Conservation (phyloP, 1,140 invertebrate species). For the Cydia pomonella region DNA sequence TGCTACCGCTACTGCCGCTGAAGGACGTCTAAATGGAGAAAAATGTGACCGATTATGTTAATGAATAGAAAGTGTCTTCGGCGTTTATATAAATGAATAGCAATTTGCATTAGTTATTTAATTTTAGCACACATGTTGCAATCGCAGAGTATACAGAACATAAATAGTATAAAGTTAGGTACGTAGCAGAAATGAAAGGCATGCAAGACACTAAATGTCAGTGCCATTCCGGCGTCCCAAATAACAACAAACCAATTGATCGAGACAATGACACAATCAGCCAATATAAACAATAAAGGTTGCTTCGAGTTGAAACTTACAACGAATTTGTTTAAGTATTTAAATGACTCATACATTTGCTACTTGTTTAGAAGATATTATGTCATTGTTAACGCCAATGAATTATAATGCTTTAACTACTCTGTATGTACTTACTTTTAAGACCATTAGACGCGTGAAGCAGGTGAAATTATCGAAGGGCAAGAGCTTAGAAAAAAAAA, state of each 20-base stretch:
- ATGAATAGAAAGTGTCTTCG: constrained; percentile 16
- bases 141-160: constrained; percentile 1
- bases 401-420: not conserved
- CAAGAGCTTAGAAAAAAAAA: not conserved
- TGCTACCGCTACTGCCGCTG: not conserved
- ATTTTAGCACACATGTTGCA: not conserved
- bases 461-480: too few species aligned
- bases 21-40: not conserved
- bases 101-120: not conserved
- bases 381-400: not conserved
- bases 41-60: constrained; percentile 22
- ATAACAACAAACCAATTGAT: constrained; percentile 39
- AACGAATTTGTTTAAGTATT: not conserved
- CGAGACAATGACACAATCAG: constrained; percentile 7
- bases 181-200: constrained; percentile 34
- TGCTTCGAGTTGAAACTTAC: not conserved
- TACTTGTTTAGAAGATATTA: not conserved
- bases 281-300: constrained; percentile 5
- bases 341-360: not conserved
- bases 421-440: too few species aligned
- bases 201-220: constrained; percentile 42
- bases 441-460: too few species aligned
- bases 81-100: constrained; percentile 19
- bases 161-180: constrained; percentile 42
- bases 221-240: constrained; percentile 40